Percentiles rank a stretch among this genome's conserved stretches.
Conservation (phyloP, 2,113 vertebrate species). For the Anolis sagrei region DNA sequence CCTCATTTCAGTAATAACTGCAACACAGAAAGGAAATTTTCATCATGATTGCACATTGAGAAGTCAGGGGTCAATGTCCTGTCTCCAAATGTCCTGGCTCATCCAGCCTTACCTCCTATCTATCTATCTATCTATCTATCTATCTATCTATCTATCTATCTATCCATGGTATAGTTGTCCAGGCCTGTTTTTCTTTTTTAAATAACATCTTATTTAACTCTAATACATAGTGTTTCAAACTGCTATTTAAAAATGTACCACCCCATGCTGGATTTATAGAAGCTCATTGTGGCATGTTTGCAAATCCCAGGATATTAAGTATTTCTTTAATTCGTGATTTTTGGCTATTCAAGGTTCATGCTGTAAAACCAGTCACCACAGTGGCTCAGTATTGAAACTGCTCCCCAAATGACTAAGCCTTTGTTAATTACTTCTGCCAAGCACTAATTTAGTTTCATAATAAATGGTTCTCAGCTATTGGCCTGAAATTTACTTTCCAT, state of each 20-base stretch:
- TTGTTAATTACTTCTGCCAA: slow-evolving; percentile 76
- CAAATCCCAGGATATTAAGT: not conserved
- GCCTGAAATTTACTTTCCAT: slow-evolving; percentile 70
- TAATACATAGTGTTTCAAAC: not conserved
- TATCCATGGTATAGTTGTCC: not conserved
- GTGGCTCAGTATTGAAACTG: slow-evolving; percentile 61
- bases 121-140: no score
- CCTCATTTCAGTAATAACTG: not conserved
- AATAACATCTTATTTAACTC: not conserved
- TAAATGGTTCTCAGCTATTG: slow-evolving; percentile 69
- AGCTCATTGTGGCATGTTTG: not conserved
- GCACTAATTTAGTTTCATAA: slow-evolving; percentile 71
- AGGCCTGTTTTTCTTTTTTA: not conserved
- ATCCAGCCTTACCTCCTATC: no score
- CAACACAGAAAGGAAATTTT: not conserved
- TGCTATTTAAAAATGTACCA: not conserved
- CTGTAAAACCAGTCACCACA: slow-evolving; percentile 65
- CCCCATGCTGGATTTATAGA: not conserved
- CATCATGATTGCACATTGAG: not conserved
- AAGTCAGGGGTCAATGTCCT: not conserved
- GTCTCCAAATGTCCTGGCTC: no score
- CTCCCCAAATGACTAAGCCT: slow-evolving; percentile 66
- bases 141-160: no score
- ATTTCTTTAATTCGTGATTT: slow-evolving; percentile 49
- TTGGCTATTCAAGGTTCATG: slow-evolving; percentile 51